These are phyloP conservation scores for Copsychus sechellarum DNA, from an alignment of 2,113 vertebrate species.

Conservation along the genomic window DNA sequence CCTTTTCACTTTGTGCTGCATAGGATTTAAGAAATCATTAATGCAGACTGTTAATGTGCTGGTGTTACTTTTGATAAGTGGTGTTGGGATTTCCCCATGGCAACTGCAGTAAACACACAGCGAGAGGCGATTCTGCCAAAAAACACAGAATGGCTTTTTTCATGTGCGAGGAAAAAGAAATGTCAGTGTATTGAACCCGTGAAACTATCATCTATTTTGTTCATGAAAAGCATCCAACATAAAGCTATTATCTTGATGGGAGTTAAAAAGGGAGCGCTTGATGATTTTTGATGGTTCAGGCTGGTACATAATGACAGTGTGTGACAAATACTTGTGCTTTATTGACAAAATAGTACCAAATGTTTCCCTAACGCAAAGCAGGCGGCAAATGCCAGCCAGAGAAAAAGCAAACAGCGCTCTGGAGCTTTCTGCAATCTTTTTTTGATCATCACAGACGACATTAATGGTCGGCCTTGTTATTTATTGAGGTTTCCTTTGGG, in stretches of 20 bases:
- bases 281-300: slow-evolving; percentile 14
- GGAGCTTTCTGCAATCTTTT: not conserved
- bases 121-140: slow-evolving; percentile 17
- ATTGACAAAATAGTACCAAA: slow-evolving; percentile 50
- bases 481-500: not conserved
- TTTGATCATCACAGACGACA: not conserved
- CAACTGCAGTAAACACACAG: slow-evolving; percentile 49
- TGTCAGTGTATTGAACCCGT: slow-evolving; percentile 14
- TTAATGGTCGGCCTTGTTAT: not conserved
- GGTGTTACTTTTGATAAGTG: slow-evolving; percentile 47
- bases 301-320: not conserved
- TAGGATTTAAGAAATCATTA: not conserved
- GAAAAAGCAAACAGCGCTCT: not conserved
- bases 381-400: not conserved
- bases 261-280: not conserved
- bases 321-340: slow-evolving; percentile 39
- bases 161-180: slow-evolving; percentile 6
- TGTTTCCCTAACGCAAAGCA: slow-evolving; percentile 1
- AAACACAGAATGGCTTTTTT: slow-evolving; percentile 53
- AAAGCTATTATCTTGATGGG: slow-evolving; percentile 17
- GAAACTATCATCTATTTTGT: not conserved
- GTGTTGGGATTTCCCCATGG: slow-evolving; percentile 59
- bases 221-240: slow-evolving; percentile 1
- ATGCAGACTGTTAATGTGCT: not conserved
- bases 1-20: not conserved